Base-by-base conservation (phyloP, 2,888 invertebrate species). In the Helleia helle region DNA sequence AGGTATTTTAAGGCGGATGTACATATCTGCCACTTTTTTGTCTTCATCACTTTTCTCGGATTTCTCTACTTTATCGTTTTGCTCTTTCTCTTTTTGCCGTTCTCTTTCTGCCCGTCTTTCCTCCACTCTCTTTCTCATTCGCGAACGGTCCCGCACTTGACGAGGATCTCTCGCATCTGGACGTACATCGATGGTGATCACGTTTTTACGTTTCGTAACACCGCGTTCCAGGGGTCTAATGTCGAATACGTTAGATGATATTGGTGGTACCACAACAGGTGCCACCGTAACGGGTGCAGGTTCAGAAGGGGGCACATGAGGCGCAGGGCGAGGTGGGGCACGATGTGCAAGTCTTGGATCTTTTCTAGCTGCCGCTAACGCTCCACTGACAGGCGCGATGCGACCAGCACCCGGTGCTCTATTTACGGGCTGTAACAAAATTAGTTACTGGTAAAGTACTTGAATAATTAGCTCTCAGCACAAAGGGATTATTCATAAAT, bases 211-310 rank as follows among this genome's bases (percentile, higher is more conserved):
- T 40, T 83, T 81, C 39, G 67, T 71, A 55, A 72, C 64, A 40
- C 71, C 64, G 41, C 71, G 69, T 4, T 76, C 75, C 39, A 80
- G 72, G 9, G 86, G 71, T 50, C 79, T 80, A 69, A 86, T 79
- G 66, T 86, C 76, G 65, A 83, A 80, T 28, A 77, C 73, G 65
- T 80, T 65, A 43, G 77, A 62, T 4, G 79, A 73, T 49, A 80
- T 71, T 55, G 71, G 61, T 1, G 62, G 46, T 3, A 52, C 50
- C 44, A 50, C 51, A 17, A 56, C 38, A 17, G 46, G 17, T 40
- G 38, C 51, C n/a, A 17, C 34, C 26, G 30, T 41, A 36, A 48
- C 38, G 47, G 41, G 43, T 22, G 31, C 47, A 30, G 34, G 29
- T 40, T 31, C 49, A 15, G 31, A 43, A 14, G 30, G 44, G 42